Conservation (phyloP, 2,113 vertebrate species). For the Drymodes brunneopygia region DNA sequence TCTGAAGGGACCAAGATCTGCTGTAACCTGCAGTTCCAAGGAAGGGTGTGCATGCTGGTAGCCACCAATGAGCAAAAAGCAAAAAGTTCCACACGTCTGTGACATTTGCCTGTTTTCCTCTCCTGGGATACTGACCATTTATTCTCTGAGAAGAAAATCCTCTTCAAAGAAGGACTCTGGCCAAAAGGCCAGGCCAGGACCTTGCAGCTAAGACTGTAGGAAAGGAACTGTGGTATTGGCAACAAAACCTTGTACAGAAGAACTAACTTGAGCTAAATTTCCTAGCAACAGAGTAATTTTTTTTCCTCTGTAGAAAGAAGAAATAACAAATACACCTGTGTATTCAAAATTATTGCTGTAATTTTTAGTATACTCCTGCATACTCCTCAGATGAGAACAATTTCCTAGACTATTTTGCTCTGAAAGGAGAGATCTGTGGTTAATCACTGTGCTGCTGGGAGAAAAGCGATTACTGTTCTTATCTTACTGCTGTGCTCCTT, state of each 20-base stretch:
- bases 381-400: background rate
- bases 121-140: background rate
- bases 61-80: background rate
- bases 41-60: background rate
- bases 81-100: background rate
- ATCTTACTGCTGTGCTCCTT: background rate
- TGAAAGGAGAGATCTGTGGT: background rate
- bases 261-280: background rate
- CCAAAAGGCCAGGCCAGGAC: background rate
- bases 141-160: background rate
- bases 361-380: background rate
- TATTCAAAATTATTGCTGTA: background rate
- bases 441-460: background rate
- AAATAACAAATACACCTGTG: background rate
- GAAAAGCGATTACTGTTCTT: background rate
- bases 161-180: background rate
- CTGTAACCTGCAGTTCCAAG: background rate
- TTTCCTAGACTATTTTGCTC: background rate
- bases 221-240: background rate
- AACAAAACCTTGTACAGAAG: background rate
- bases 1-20: background rate
- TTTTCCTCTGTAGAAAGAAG: background rate
- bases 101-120: background rate
- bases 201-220: background rate
- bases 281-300: background rate